These are phyloP conservation scores for Chrysopilus asiliformis DNA, from an alignment of 2,888 invertebrate species.

Conservation along the genomic window DNA sequence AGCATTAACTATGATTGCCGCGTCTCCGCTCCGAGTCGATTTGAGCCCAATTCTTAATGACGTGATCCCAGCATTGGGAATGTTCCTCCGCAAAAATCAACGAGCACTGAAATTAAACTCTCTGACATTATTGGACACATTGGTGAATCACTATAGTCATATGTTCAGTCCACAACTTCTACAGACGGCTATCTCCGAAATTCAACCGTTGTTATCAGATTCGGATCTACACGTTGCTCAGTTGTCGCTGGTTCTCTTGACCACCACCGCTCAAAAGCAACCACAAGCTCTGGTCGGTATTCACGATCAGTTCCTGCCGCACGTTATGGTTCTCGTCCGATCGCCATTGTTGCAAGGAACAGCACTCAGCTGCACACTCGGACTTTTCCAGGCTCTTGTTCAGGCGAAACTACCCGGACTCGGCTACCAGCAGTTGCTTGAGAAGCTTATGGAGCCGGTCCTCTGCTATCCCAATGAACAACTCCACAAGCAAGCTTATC, in stretches of 20 bases:
- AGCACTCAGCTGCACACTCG: conserved; percentile 79
- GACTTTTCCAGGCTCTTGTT: conserved; percentile 86
- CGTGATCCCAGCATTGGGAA: conserved; percentile 81
- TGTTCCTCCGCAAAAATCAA: conserved; percentile 93
- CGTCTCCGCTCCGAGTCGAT: conserved; percentile 75
- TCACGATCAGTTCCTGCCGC: conserved; percentile 63
- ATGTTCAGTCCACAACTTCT: conserved; percentile 53
- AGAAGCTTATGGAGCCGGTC: conserved; percentile 62
- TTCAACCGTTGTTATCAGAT: conserved; percentile 84
- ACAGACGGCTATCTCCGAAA: conserved; percentile 61
- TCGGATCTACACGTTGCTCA: conserved; percentile 95
- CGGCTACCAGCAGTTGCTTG: conserved; percentile 67
- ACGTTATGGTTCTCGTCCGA: conserved; percentile 73
- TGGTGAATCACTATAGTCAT: conserved; percentile 74
- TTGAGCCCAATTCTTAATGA: conserved; percentile 71
- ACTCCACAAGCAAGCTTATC: conserved; percentile 67
- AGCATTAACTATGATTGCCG: conserved; percentile 86
- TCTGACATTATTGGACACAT: conserved; percentile 73
- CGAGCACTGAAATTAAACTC: conserved; percentile 86
- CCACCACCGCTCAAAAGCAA: conserved; percentile 66
- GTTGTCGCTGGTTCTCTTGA: conserved; percentile 68
- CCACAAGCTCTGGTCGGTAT: conserved; percentile 64
- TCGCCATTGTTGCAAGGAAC: conserved; percentile 82
- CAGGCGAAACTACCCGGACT: conserved; percentile 66
- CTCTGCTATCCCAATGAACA: conserved; percentile 37